Evolutionary conservation across 2,113 vertebrate genomes (phyloP), one percentile per base, ranked within the genome.

Genomic region (Baryphthengus martii): DNA sequence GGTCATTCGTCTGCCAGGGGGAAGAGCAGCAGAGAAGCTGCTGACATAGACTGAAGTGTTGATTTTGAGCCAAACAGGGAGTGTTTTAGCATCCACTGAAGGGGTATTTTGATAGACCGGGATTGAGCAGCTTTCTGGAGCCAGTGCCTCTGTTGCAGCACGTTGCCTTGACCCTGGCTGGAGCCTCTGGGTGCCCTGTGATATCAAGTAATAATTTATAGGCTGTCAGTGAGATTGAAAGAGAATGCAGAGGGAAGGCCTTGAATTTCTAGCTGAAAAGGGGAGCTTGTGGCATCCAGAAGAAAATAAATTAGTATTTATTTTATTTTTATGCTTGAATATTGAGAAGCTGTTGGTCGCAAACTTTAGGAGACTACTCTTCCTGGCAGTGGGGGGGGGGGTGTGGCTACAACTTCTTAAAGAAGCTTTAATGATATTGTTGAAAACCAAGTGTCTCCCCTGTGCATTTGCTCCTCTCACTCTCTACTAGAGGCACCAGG

Each of bases 381-480:
- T 80, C 52, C 28, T 61, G 71, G 56, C 45, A 7, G 0, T 12
- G 44, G 11, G 19, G 14, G n/a, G n/a, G n/a, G 7, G 2, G 5
- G 16, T 17, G 35, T 7, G 31, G 39, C 6, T 29, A n/a, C 19
- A 23, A 23, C 49, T 37, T 52, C 26, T 25, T 31, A 3, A 42
- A 40, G 39, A 37, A 49, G n/a, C 26, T 33, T 65, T 6, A 24
- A 24, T 9, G 25, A 0, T 26, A 17, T n/a, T 20, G 40, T 13
- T n/a, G 74, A 23, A 39, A 91, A 4, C 12, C 20, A 14, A 28
- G 6, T 1, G 10, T 49, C 56, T 76, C 44, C 8, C 9, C 28
- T 25, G 40, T 0, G 1, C 13, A 10, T 20, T 42, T 13, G 2
- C 33, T 37, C 1, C 0, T 29, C 35, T 33, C 3, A 0, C 44